These are phyloP conservation scores for Scaptomyza hsui DNA, from an alignment of 1,140 invertebrate genomes.

Conservation along the genomic window DNA sequence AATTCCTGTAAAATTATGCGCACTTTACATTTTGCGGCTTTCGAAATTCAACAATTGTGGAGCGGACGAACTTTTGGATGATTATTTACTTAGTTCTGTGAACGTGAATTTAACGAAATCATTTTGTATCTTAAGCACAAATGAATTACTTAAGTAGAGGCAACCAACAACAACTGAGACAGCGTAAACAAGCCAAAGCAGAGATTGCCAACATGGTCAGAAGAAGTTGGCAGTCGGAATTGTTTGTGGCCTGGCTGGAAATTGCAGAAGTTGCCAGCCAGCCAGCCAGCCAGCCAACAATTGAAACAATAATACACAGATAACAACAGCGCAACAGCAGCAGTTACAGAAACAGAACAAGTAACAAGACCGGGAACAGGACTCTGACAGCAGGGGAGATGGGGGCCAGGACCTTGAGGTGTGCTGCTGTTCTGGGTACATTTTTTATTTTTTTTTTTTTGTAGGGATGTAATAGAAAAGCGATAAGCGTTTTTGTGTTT, in stretches of 20 bases:
- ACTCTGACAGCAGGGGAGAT: too few species aligned
- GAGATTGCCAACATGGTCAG: conserved; percentile 38
- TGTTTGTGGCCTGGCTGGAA: conserved; percentile 53
- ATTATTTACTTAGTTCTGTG: conserved; percentile 77
- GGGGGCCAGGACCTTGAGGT: conserved; percentile 16
- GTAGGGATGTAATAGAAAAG: conserved; percentile 64
- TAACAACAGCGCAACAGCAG: conserved; percentile 21
- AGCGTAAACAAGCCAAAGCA: conserved; percentile 4
- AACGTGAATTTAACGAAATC: conserved; percentile 71
- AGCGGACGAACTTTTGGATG: conserved; percentile 49
- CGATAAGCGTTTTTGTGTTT: conserved; percentile 64
- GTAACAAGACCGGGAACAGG: not conserved
- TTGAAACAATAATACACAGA: conserved; percentile 51
- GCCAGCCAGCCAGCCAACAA: conserved; percentile 40
- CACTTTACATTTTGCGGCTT: conserved; percentile 79
- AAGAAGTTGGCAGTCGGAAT: conserved; percentile 27
- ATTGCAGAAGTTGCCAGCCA: conserved; percentile 40
- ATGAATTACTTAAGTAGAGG: conserved; percentile 76
- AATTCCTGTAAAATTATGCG: conserved; percentile 67
- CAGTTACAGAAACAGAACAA: not conserved
- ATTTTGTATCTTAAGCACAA: conserved; percentile 77
- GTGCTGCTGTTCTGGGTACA: conserved; percentile 5
- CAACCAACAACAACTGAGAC: conserved; percentile 7
- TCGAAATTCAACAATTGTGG: conserved; percentile 42
- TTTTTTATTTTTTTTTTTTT: too few species aligned